Percentiles rank a stretch among this genome's conserved stretches.
phyloP scores from a whole-genome alignment of 2,888 invertebrate species.

The Parochlus steinenii region DNA sequence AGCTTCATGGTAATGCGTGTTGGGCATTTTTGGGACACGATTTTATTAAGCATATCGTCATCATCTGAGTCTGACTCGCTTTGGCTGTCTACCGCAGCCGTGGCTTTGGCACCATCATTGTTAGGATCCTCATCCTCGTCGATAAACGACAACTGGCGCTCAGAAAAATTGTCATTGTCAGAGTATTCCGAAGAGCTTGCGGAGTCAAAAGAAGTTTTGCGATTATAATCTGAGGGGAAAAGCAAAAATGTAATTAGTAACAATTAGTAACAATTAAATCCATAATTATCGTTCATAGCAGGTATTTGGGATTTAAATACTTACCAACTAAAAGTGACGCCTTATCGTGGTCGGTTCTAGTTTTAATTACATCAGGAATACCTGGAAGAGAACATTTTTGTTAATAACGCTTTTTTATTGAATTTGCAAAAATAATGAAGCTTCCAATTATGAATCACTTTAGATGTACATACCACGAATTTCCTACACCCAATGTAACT shows the following conservation, averaged over 20 bases:
- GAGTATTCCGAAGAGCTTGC: conserved; percentile 21
- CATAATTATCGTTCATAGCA: conserved; percentile 1
- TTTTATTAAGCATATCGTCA: conserved; percentile 35
- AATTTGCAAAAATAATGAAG: too few species aligned
- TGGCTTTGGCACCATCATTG: neutral
- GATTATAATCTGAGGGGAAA: conserved; percentile 23
- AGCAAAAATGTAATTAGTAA: conserved; percentile 2
- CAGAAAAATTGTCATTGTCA: conserved; percentile 26
- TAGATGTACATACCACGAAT: too few species aligned
- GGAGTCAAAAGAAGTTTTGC: conserved; percentile 31
- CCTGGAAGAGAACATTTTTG: conserved; percentile 31
- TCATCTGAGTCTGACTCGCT: conserved; percentile 23
- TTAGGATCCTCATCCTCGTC: conserved; percentile 7
- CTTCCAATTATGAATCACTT: too few species aligned
- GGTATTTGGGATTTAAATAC: conserved; percentile 8
- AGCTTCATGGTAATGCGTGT: conserved; percentile 61
- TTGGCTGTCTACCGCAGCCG: conserved; percentile 5
- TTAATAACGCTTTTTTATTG: too few species aligned
- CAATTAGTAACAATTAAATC: neutral
- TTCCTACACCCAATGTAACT: conserved; percentile 88
- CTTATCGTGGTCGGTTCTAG: conserved; percentile 35
- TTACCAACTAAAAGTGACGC: conserved; percentile 32
- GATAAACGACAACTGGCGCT: conserved; percentile 20
- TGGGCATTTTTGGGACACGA: conserved; percentile 48
- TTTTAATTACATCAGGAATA: conserved; percentile 98